phyloP scores from a whole-genome alignment of 2,797 vertebrate species.

The Sebastes alutus region DNA sequence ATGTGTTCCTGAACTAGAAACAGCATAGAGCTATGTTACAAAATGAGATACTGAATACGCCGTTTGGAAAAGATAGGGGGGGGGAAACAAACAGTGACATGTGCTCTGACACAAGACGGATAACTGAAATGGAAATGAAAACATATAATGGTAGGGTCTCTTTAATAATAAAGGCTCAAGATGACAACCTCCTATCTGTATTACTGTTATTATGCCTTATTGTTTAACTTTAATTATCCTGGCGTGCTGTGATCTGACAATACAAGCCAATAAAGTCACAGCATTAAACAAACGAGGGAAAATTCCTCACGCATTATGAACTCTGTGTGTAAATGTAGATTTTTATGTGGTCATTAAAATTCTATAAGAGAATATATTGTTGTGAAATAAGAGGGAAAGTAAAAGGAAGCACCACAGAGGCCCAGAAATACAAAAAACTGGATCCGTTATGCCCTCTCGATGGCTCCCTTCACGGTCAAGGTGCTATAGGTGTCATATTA shows the following conservation, averaged over 20 bases:
- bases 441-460: neutral
- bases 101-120: neutral
- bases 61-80: neutral
- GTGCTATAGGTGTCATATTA: neutral
- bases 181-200: neutral
- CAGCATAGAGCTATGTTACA: neutral
- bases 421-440: neutral
- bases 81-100: neutral
- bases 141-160: neutral
- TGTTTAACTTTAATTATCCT: neutral
- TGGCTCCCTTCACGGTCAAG: neutral
- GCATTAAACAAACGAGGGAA: neutral
- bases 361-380: neutral
- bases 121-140: neutral
- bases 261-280: neutral
- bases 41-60: neutral
- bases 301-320: neutral
- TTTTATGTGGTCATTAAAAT: constrained; percentile 20
- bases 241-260: neutral
- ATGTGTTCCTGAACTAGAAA: constrained; percentile 12
- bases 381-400: neutral
- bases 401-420: neutral
- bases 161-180: neutral
- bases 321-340: neutral
- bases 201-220: neutral